Conservation (phyloP, 2,113 vertebrate species). For the Grus americana region DNA sequence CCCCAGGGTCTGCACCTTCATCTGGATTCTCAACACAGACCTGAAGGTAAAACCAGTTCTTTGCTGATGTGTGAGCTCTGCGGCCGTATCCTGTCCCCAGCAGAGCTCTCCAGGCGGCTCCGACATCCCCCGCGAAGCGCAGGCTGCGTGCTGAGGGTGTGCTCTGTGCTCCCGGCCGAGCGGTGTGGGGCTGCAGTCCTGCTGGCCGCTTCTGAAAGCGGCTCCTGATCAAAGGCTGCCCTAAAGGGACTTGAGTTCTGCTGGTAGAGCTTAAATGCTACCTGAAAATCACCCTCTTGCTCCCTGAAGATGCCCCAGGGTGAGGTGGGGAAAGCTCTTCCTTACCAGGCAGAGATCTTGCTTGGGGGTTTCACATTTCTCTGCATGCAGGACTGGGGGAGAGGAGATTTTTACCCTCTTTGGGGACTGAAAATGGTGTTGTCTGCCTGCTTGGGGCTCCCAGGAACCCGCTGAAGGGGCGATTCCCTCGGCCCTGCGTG, state of each 20-base stretch:
- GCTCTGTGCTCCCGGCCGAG: not conserved
- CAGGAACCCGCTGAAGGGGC: accelerated
- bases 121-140: accelerated
- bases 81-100: not conserved
- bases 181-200: not conserved
- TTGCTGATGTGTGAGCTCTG: not conserved
- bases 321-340: not conserved
- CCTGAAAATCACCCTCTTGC: not conserved
- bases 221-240: not conserved
- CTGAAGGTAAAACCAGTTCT: slow-evolving; percentile 81
- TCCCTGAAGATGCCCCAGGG: not conserved
- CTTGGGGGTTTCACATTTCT: not conserved
- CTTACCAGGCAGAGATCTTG: not conserved
- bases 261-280: not conserved
- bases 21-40: slow-evolving; percentile 97
- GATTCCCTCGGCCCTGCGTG: not conserved
- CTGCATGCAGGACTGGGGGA: not conserved
- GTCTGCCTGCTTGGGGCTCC: not conserved
- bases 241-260: not conserved
- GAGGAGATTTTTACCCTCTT: not conserved
- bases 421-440: not conserved
- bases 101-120: not conserved
- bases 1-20: slow-evolving; percentile 89
- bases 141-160: not conserved
- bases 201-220: not conserved